Conservation (phyloP, 2,888 invertebrate species). For the Drosophila stalkeri region DNA sequence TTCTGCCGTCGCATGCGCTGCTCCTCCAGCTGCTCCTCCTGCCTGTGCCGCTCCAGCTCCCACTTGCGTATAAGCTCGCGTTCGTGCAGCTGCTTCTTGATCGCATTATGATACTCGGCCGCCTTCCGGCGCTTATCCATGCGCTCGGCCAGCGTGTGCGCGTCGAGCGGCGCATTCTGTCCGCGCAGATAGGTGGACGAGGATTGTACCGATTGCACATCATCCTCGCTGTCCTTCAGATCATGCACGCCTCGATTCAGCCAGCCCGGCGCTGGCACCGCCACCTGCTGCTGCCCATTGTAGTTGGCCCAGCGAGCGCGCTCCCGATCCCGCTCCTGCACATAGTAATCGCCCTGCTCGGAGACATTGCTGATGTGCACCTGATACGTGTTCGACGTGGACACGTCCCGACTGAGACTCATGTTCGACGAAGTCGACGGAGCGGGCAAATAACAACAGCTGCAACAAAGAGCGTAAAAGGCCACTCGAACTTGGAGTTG, state of each 20-base stretch:
- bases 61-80: conserved; percentile 90
- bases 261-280: conserved; percentile 85
- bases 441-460: conserved; percentile 74
- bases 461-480: not conserved
- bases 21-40: conserved; percentile 93
- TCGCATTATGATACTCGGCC: conserved; percentile 93
- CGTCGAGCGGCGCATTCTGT: conserved; percentile 94
- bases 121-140: conserved; percentile 93
- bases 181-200: conserved; percentile 92
- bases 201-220: conserved; percentile 83
- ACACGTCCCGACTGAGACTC: conserved; percentile 83
- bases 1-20: conserved; percentile 90
- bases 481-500: not conserved
- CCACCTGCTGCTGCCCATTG: conserved; percentile 56
- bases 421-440: conserved; percentile 75
- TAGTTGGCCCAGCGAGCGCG: conserved; percentile 91
- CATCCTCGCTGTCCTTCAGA: conserved; percentile 86
- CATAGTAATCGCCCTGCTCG: conserved; percentile 82
- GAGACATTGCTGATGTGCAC: conserved; percentile 76
- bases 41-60: conserved; percentile 90
- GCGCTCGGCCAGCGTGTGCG: conserved; percentile 91
- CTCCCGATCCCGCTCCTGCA: conserved; percentile 88
- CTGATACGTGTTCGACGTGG: conserved; percentile 84
- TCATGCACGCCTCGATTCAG: conserved; percentile 86
- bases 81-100: conserved; percentile 93